These are phyloP conservation scores for Poecilia picta DNA, from an alignment of 2,797 vertebrate genomes.

Conservation along the genomic window DNA sequence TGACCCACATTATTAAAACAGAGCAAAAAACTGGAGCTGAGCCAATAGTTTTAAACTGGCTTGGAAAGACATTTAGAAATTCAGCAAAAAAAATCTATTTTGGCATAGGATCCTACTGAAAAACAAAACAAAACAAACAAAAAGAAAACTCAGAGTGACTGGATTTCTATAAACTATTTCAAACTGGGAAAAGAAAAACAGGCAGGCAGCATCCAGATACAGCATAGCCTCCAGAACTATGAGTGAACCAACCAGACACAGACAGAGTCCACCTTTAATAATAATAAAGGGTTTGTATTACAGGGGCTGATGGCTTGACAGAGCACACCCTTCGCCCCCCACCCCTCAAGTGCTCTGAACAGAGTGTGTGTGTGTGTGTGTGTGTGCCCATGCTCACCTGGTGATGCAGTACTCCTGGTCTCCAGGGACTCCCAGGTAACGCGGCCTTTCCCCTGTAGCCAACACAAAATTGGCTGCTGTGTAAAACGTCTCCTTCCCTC, in stretches of 20 bases:
- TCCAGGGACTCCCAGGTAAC: slow-evolving; percentile 90
- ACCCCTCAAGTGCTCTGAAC: too few relatives aligned
- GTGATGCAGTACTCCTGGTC: slow-evolving; percentile 96
- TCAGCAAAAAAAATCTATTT: not conserved
- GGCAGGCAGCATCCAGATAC: not conserved
- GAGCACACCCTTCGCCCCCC: not conserved
- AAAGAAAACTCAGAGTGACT: not conserved
- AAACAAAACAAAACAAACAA: too few relatives aligned
- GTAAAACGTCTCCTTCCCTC: slow-evolving; percentile 89
- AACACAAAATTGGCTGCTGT: slow-evolving; percentile 89
- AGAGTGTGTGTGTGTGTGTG: too few relatives aligned
- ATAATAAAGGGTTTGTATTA: not conserved
- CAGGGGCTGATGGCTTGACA: not conserved
- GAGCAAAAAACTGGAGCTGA: too few relatives aligned
- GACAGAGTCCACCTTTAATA: not conserved
- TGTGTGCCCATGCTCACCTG: slow-evolving; percentile 87
- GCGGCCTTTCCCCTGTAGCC: slow-evolving; percentile 93
- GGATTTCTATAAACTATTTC: not conserved
- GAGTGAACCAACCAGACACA: not conserved
- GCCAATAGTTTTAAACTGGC: not conserved
- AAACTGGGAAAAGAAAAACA: not conserved
- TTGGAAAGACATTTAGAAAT: not conserved
- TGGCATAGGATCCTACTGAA: not conserved
- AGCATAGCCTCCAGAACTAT: not conserved
- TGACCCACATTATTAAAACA: not conserved